Base-by-base conservation (phyloP, 2,888 invertebrate species). In the Platycnemis pennipes region DNA sequence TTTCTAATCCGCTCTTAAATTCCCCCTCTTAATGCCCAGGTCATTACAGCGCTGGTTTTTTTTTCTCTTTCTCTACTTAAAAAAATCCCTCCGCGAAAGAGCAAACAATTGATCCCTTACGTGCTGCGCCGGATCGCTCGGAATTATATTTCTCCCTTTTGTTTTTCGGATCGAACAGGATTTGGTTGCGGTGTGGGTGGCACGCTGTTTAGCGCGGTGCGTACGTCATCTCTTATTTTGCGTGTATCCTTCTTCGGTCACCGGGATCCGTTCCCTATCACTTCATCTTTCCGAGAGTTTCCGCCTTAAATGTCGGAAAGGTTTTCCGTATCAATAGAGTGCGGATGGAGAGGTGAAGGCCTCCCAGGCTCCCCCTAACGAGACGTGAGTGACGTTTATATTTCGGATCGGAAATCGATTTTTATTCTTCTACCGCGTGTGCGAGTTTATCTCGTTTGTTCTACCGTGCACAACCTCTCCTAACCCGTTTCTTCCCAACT, bases 391-490 rank as follows among this genome's bases (percentile, higher is more conserved):
- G 31, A 77, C 37, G 77, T 77, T 77, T 77, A 77, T 77, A 77
- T 77, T 77, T 77, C 77, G 77, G 22, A 37, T 77, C 77, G 77
- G 77, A 77, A 49, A 77, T 37, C 77, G 37, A 37, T 37, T 77
- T 63, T 37, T 49, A 49, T 49, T 11, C 49, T 19, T 16, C 49
- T n/a, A n/a, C 49, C 49, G 13, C 49, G 1, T 49, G 4, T 19
- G 13, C 1, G 13, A 49, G 19, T 49, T 19, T 49, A 11, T 19
- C 1, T 19, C 49, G 11, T 19, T 19, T 19, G 13, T 49, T 2
- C 2, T 19, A 49, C 1, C 49, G 13, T 11, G 13, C 49, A 3
- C 49, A 16, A 11, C 49, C 19, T 49, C 49, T 19, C 49, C 4
- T 19, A 16, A 11, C 11, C 49, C 49, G 49, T 49, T 19, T 49